Percentiles rank a stretch among this genome's conserved stretches.
These are phyloP conservation scores for Drosophila ambigua DNA, from an alignment of 1,140 invertebrate species.

Conservation along the genomic window DNA sequence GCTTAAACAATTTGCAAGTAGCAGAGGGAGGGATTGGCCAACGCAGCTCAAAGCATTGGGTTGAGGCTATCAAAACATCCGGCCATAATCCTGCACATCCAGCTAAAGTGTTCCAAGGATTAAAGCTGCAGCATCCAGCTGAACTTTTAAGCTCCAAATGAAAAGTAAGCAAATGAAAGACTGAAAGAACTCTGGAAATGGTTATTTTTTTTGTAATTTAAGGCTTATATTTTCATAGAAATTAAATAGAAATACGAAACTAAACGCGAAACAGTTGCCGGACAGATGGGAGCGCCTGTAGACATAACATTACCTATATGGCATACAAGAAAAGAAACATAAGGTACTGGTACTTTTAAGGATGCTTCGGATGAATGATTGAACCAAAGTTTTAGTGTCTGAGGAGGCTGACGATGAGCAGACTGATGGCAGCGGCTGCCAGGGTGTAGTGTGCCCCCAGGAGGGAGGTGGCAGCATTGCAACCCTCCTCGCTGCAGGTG, in stretches of 20 bases:
- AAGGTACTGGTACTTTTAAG: constrained; percentile 36
- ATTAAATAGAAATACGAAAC: constrained; percentile 47
- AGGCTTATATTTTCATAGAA: constrained; percentile 53
- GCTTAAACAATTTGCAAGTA: constrained; percentile 13
- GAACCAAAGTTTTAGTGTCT: constrained; percentile 21
- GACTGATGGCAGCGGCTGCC: constrained; percentile 29
- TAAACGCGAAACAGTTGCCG: constrained; percentile 18
- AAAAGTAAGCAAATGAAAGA: neutral
- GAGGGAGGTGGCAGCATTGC: constrained; percentile 81
- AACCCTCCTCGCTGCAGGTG: constrained; percentile 85
- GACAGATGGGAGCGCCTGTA: constrained; percentile 16
- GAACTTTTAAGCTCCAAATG: neutral
- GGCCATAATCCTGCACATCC: neutral
- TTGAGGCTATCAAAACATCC: neutral
- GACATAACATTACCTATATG: constrained; percentile 27
- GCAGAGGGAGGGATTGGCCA: constrained; percentile 1
- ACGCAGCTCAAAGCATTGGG: neutral
- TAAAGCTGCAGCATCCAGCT: constrained; percentile 13
- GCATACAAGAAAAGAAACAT: constrained; percentile 20
- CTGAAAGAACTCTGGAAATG: neutral
- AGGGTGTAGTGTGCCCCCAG: constrained; percentile 30
- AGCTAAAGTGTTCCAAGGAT: constrained; percentile 8
- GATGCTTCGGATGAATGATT: constrained; percentile 3
- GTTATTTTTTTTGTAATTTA: constrained; percentile 31
- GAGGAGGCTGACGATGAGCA: constrained; percentile 31